These are phyloP conservation scores for Apeira syringaria DNA, from an alignment of 2,888 invertebrate genomes.

Conservation along the genomic window DNA sequence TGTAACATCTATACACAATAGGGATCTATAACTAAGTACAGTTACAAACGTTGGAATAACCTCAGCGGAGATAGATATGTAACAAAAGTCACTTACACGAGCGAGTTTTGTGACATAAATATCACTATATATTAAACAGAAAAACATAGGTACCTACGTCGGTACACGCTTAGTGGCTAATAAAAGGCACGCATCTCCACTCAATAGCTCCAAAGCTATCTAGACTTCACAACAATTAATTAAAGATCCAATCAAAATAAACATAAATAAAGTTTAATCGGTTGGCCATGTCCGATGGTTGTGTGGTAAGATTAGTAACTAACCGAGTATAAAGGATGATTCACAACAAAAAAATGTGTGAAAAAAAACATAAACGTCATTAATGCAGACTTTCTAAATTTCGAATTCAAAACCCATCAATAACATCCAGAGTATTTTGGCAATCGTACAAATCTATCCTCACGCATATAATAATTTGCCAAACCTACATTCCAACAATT, in stretches of 20 bases:
- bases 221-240: slow-evolving; percentile 3
- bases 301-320: neutral
- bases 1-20: slow-evolving; percentile 9
- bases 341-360: slow-evolving; percentile 1
- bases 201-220: slow-evolving; percentile 28
- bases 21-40: slow-evolving; percentile 20
- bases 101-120: neutral
- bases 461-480: slow-evolving; percentile 34
- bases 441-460: slow-evolving; percentile 34
- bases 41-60: slow-evolving; percentile 37
- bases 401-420: slow-evolving; percentile 32
- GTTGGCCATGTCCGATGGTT: neutral
- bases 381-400: slow-evolving; percentile 42
- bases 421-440: slow-evolving; percentile 37
- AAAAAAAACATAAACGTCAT: slow-evolving; percentile 16
- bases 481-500: slow-evolving; percentile 20
- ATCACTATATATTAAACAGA: slow-evolving; percentile 7
- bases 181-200: slow-evolving; percentile 56
- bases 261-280: neutral
- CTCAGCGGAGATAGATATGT: slow-evolving; percentile 24
- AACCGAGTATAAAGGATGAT: slow-evolving; percentile 1
- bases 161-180: slow-evolving; percentile 49
- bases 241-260: neutral
- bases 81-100: slow-evolving; percentile 5
- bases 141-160: slow-evolving; percentile 42